These are phyloP conservation scores for Rhabdomys dilectus DNA, from an alignment of 2,113 vertebrate species.

Conservation along the genomic window DNA sequence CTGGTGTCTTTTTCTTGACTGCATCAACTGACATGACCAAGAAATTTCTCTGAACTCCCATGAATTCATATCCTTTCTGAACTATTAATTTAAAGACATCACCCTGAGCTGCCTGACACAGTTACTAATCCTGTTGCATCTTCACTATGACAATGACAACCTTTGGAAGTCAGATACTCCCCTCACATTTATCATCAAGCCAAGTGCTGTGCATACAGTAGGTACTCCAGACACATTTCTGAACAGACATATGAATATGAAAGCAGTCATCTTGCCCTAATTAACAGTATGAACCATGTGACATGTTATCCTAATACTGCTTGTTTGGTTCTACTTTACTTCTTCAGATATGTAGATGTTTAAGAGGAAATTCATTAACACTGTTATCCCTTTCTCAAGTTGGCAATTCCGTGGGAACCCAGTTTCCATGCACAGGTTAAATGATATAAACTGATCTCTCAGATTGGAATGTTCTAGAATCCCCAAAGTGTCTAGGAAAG, in stretches of 20 bases:
- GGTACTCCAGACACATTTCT: neutral
- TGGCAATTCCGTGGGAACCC: neutral
- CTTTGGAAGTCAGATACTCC: neutral
- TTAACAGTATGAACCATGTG: neutral
- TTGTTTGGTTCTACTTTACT: neutral
- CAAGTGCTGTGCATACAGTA: neutral
- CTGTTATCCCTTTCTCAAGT: neutral
- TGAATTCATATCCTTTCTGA: neutral
- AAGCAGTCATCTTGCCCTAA: neutral
- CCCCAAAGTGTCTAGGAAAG: neutral
- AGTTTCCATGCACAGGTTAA: neutral
- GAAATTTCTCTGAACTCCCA: neutral
- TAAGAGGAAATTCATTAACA: neutral
- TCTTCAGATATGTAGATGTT: neutral
- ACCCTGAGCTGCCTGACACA: neutral
- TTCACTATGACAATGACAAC: neutral
- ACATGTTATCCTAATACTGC: neutral
- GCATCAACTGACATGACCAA: neutral
- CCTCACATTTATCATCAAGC: neutral
- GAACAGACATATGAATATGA: neutral
- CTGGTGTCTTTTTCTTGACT: neutral
- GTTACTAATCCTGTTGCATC: neutral
- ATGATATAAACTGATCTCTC: neutral
- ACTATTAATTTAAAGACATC: neutral
- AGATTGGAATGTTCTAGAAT: neutral